A percentile compares a stretch with the other conserved stretches of the same genome.
These are phyloP conservation scores for Sminthopsis crassicaudata DNA, from an alignment of 2,113 vertebrate genomes.

Conservation along the genomic window DNA sequence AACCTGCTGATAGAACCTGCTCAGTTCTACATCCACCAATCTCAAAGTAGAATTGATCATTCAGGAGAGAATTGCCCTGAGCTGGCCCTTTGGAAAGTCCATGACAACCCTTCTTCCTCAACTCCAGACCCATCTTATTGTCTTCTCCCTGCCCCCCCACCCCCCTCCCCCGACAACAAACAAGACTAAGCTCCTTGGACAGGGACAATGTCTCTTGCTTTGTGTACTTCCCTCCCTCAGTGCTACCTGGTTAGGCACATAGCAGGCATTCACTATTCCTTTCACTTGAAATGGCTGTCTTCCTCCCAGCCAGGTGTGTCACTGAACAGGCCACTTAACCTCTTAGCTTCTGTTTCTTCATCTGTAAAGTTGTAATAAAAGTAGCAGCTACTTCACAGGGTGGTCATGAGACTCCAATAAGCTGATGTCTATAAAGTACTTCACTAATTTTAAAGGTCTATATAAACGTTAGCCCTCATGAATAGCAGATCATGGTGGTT, in stretches of 20 bases:
- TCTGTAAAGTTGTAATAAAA: neutral
- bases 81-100: neutral
- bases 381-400: neutral
- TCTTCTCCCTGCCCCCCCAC: neutral
- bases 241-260: neutral
- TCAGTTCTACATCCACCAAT: too few relatives aligned
- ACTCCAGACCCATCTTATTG: slow-evolving; percentile 24
- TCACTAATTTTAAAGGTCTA: neutral
- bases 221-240: neutral
- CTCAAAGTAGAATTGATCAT: too few relatives aligned
- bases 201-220: slow-evolving; percentile 11
- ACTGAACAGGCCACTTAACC: neutral
- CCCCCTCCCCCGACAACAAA: neutral
- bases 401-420: neutral
- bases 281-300: neutral
- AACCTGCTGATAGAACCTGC: too few relatives aligned
- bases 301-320: neutral
- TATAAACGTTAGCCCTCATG: neutral
- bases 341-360: neutral
- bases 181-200: neutral
- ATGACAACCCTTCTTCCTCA: slow-evolving; percentile 39
- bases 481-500: neutral
- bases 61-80: too few relatives aligned
- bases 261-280: neutral
- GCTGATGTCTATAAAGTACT: neutral